Conservation (phyloP, 2,113 vertebrate species). For the Tauraco erythrolophus region DNA sequence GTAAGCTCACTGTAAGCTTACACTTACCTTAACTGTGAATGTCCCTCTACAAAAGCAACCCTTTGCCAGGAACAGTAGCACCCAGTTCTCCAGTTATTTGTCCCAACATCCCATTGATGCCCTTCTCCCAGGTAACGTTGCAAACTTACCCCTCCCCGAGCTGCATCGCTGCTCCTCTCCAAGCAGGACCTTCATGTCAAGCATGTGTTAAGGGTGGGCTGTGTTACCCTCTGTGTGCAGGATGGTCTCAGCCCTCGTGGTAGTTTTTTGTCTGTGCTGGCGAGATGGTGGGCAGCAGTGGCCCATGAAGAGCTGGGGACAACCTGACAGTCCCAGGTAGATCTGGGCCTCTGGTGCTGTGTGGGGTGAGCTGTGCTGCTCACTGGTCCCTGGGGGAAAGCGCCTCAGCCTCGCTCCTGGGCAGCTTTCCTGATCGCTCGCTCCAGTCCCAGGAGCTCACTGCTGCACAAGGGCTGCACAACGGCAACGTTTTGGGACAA, state of each 20-base stretch:
- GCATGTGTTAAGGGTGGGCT: neutral
- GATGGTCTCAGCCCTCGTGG: neutral
- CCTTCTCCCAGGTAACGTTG: neutral
- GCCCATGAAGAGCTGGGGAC: neutral
- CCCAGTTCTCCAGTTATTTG: neutral
- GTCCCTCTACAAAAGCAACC: neutral
- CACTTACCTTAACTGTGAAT: neutral
- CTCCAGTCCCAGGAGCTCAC: neutral
- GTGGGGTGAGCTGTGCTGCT: neutral
- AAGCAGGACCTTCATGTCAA: neutral
- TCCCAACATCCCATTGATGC: neutral
- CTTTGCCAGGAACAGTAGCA: neutral
- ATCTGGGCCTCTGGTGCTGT: neutral
- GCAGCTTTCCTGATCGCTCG: accelerated
- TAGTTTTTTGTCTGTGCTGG: neutral
- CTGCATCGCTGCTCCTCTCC: neutral
- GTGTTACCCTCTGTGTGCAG: accelerated
- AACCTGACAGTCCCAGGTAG: neutral
- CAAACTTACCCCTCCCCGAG: neutral
- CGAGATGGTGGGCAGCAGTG: neutral
- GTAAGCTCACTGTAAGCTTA: neutral
- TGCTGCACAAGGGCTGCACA: neutral
- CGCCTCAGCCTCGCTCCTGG: neutral
- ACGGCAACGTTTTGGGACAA: neutral
- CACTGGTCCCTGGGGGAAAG: neutral